Percentiles rank a stretch among this genome's conserved stretches.
Evolutionary conservation across 2,888 invertebrate species (phyloP).

Genomic region (Ariolimax columbianus): DNA sequence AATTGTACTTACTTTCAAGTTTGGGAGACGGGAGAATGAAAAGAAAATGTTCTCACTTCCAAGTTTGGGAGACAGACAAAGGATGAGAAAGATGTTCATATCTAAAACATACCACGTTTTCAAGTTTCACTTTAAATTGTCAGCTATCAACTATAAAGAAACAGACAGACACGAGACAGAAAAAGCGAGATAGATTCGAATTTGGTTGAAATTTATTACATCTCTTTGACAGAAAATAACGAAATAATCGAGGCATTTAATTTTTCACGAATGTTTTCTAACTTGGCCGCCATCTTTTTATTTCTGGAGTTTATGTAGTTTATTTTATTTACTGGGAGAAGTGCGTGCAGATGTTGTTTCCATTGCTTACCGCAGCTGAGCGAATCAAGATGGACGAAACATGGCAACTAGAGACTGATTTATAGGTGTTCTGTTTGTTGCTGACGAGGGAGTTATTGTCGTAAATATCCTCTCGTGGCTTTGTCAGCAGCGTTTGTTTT

Average conservation of each 20-base stretch:
- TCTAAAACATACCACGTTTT: neutral
- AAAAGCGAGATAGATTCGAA: neutral
- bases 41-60: too few relatives aligned
- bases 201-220: neutral
- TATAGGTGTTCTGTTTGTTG: neutral
- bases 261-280: conserved; percentile 37
- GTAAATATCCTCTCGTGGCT: too few relatives aligned
- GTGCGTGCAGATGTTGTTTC: neutral
- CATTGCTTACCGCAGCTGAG: neutral
- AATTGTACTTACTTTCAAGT: too few relatives aligned
- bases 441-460: too few relatives aligned
- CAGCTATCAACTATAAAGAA: neutral
- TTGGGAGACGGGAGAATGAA: too few relatives aligned
- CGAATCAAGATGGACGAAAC: neutral
- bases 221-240: neutral
- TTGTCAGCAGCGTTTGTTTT: too few relatives aligned
- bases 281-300: conserved; percentile 29
- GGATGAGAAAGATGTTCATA: too few relatives aligned
- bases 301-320: neutral
- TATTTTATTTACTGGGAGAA: conserved; percentile 1
- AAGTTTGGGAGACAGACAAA: too few relatives aligned
- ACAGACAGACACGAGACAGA: neutral
- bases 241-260: neutral
- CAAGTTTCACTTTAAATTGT: neutral
- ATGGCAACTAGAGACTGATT: neutral